These are phyloP conservation scores for Acronicta aceris DNA, from an alignment of 2,888 invertebrate genomes.

Conservation along the genomic window DNA sequence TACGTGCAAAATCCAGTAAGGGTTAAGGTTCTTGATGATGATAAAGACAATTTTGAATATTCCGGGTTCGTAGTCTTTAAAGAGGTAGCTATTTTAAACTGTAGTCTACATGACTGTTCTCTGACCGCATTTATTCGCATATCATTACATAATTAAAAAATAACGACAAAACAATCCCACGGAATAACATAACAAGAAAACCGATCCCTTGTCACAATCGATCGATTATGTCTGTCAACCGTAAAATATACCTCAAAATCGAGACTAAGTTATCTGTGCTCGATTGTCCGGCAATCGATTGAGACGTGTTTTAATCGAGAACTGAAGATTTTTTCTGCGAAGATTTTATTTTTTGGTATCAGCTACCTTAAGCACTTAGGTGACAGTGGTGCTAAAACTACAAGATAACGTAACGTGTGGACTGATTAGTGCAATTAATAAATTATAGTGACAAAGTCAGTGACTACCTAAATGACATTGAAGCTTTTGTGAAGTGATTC, in stretches of 20 bases:
- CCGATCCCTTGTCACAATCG: conserved; percentile 85
- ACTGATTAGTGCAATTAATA: too few species aligned
- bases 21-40: too few species aligned
- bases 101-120: too few species aligned
- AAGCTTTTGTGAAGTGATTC: too few species aligned
- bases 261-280: conserved; percentile 77
- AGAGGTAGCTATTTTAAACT: too few species aligned
- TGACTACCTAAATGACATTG: too few species aligned
- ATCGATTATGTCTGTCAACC: conserved; percentile 80
- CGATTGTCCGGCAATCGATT: conserved; percentile 60
- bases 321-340: conserved; percentile 10
- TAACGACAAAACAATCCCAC: conserved; percentile 73
- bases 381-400: background rate
- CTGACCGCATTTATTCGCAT: conserved; percentile 19
- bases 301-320: conserved; percentile 63
- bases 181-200: conserved; percentile 77
- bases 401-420: too few species aligned
- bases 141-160: conserved; percentile 55
- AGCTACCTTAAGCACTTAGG: background rate
- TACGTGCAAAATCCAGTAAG: too few species aligned
- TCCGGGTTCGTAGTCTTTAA: too few species aligned
- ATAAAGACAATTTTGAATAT: too few species aligned
- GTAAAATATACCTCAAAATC: conserved; percentile 88
- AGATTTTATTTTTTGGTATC: background rate
- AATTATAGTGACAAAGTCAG: too few species aligned